A percentile compares a stretch with the other conserved stretches of the same genome.
Conservation (phyloP, 2,888 invertebrate species). For the Oscheius sp. region DNA sequence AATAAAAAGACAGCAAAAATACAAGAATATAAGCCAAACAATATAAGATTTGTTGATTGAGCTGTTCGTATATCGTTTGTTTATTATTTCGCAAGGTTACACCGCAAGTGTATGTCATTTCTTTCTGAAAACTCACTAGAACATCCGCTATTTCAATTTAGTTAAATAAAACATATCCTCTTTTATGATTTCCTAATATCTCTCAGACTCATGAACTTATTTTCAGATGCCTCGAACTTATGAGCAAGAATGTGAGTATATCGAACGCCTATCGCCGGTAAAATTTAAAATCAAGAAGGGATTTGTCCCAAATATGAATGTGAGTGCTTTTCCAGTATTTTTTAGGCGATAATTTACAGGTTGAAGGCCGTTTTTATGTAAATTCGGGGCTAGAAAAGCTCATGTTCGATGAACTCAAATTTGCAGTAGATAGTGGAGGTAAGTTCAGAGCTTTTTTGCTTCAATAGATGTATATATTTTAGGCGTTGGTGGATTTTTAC, state of each 20-base stretch:
- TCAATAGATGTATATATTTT: background rate
- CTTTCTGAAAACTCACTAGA: no score
- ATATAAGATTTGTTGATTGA: no score
- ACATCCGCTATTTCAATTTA: no score
- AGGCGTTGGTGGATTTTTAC: constrained; percentile 88
- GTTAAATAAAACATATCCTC: background rate
- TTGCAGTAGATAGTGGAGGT: constrained; percentile 80
- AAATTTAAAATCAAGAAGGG: constrained; percentile 96
- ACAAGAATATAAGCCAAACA: no score
- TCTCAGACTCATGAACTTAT: no score
- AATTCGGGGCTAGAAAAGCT: constrained; percentile 88
- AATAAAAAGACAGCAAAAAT: no score
- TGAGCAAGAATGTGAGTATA: constrained; percentile 88
- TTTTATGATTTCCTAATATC: background rate
- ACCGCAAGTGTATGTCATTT: no score
- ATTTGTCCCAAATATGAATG: constrained; percentile 98
- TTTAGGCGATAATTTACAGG: constrained; percentile 74
- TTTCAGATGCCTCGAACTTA: constrained; percentile 75
- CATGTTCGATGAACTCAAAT: constrained; percentile 94
- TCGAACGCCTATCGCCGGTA: constrained; percentile 85
- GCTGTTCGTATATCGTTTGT: no score
- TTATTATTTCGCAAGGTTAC: no score
- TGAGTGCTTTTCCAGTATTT: constrained; percentile 68
- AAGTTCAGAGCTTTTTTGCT: background rate
- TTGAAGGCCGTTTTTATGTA: constrained; percentile 96